phyloP scores from a whole-genome alignment of 2,797 vertebrate species.

The Poecilia wingei region DNA sequence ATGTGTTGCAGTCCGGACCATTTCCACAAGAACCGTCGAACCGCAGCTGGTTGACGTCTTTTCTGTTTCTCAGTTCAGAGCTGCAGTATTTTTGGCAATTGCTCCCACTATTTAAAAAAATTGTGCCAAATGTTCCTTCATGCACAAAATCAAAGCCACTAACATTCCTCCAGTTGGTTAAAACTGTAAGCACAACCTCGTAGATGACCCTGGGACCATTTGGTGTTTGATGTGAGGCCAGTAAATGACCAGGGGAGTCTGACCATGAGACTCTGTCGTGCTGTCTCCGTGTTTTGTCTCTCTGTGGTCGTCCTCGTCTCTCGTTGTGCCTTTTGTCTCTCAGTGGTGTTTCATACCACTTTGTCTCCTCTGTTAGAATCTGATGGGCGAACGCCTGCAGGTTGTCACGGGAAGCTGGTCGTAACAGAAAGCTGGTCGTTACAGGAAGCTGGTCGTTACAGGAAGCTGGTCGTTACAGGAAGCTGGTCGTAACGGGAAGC shows the following conservation, averaged over 20 bases:
- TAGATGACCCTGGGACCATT: not conserved
- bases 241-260: not conserved
- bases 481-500: too few relatives aligned
- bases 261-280: not conserved
- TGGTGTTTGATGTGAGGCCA: not conserved
- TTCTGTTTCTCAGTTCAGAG: not conserved
- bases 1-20: not conserved
- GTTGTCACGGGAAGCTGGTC: too few relatives aligned
- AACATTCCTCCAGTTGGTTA: not conserved
- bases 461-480: too few relatives aligned
- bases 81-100: not conserved
- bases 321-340: conserved; percentile 43
- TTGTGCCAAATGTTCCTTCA: conserved; percentile 6
- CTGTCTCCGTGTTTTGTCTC: not conserved
- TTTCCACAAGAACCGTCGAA: not conserved
- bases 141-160: conserved; percentile 16
- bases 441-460: too few relatives aligned
- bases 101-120: not conserved
- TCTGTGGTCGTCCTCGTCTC: conserved; percentile 3
- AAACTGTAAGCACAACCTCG: not conserved
- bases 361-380: not conserved
- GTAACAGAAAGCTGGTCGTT: too few relatives aligned
- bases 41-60: not conserved
- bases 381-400: not conserved
- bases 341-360: conserved; percentile 17